Percentiles rank a stretch among this genome's conserved stretches.
Evolutionary conservation across 2,113 vertebrate species (phyloP).

Genomic region (Hiodon alosoides): DNA sequence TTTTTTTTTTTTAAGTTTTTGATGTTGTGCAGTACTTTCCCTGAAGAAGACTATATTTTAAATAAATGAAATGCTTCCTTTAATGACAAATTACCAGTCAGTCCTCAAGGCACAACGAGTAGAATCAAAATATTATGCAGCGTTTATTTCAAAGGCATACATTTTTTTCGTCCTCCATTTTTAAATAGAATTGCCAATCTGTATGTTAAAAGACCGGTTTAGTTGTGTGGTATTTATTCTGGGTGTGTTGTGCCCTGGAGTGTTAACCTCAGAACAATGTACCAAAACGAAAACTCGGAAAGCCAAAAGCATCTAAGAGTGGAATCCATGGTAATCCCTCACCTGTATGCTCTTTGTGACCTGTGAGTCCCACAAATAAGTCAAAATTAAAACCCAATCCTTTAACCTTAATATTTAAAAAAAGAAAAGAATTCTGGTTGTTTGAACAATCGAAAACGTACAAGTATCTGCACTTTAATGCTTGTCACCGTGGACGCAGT

Average conservation of each 20-base stretch:
- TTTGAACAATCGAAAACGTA: constrained; percentile 59
- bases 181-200: not conserved
- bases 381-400: constrained; percentile 46
- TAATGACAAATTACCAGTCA: no score
- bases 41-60: no score
- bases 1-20: no score
- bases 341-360: constrained; percentile 46
- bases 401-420: constrained; percentile 37
- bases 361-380: constrained; percentile 15
- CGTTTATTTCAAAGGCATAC: no score
- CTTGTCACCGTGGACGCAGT: constrained; percentile 27
- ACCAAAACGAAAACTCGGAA: constrained; percentile 22
- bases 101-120: no score
- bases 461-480: constrained; percentile 47
- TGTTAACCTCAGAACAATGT: constrained; percentile 28
- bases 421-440: constrained; percentile 33
- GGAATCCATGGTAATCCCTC: constrained; percentile 46
- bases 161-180: no score
- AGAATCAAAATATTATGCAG: no score
- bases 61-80: no score
- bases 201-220: constrained; percentile 9
- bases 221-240: constrained; percentile 20
- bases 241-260: constrained; percentile 16
- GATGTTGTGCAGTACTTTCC: no score
- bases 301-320: constrained; percentile 15